Evolutionary conservation across 2,888 invertebrate species (phyloP), one percentile per base, ranked within the genome.

Genomic region (Athetis lepigone): DNA sequence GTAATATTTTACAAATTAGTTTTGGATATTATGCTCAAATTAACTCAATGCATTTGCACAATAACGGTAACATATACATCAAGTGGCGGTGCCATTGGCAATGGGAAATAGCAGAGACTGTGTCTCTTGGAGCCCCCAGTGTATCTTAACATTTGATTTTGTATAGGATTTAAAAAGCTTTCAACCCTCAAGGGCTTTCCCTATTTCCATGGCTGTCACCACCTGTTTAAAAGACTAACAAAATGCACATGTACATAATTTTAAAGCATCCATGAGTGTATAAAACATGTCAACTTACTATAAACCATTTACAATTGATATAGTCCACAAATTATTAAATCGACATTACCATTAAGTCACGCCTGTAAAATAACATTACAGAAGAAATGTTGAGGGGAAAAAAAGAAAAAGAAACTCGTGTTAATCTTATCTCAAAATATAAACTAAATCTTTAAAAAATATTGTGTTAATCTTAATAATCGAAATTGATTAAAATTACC

Each of bases 401-500:
- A 82, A 88, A 79, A 82, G 82, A 82, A 85, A 86, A 88, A 86
- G 77, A 85, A 87, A 87, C 85, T 87, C 82, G 79, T 87, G 88
- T 91, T 91, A 91, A 88, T 86, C 89, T 91, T 90, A 92, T 81
- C 82, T 87, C 81, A 83, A 87, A 87, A 90, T 84, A 90, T 88
- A 90, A 92, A 89, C 88, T 86, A 89, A 81, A 79, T 55, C 19
- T 74, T 90, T 90, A 90, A 90, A 89, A 89, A 92, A 90, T 90
- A 92, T 92, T 78, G 86, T 88, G 88, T 90, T 90, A 91, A 87
- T 89, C 76, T 87, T 89, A 88, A 80, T 72, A 89, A 88, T 91
- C 85, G 71, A 83, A 87, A 87, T 82, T 88, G 84, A 88, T 91
- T 90, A 93, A 89, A 90, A 90, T 90, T 90, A 92, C 88, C 89